phyloP scores from a whole-genome alignment of 2,888 invertebrate genomes.

The Hirtodrosophila histrioides region DNA sequence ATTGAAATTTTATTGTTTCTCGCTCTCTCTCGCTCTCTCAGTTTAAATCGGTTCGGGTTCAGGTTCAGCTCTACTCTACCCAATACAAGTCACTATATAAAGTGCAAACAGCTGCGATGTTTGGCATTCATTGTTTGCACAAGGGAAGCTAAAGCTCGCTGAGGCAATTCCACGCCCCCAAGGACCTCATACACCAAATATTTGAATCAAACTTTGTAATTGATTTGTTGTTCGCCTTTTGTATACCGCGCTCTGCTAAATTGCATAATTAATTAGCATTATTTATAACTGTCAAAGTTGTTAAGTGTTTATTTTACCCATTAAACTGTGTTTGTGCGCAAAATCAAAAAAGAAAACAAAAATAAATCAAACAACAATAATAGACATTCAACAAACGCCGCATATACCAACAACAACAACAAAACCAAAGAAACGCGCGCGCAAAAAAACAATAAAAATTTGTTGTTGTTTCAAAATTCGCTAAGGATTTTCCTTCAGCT shows the following conservation, averaged over 20 bases:
- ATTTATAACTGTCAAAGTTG: slow-evolving; percentile 51
- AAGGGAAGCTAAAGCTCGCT: slow-evolving; percentile 51
- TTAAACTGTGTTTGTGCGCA: slow-evolving; percentile 31
- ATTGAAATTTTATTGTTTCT: slow-evolving; percentile 23
- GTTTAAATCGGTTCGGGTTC: slow-evolving; percentile 33
- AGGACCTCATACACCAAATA: slow-evolving; percentile 26
- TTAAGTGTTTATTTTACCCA: slow-evolving; percentile 36
- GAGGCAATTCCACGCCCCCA: slow-evolving; percentile 10
- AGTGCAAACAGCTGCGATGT: slow-evolving; percentile 56
- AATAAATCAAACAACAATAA: slow-evolving; percentile 48
- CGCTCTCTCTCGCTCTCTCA: slow-evolving; percentile 5
- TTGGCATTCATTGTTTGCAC: slow-evolving; percentile 75
- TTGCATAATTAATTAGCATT: slow-evolving; percentile 30
- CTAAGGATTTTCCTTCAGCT: slow-evolving; percentile 46
- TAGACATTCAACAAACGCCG: slow-evolving; percentile 62
- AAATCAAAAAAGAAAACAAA: slow-evolving; percentile 25
- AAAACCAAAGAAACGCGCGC: slow-evolving; percentile 56
- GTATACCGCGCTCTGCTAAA: slow-evolving; percentile 12
- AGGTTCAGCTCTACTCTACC: slow-evolving; percentile 47
- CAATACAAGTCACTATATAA: slow-evolving; percentile 58
- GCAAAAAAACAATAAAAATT: slow-evolving; percentile 45
- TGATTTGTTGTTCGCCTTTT: background rate
- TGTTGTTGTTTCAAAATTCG: slow-evolving; percentile 12
- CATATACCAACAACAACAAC: slow-evolving; percentile 15
- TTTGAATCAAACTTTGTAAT: background rate